Percentiles rank a stretch among this genome's conserved stretches.
Evolutionary conservation across 2,113 vertebrate genomes (phyloP).

Genomic region (Donacobius atricapilla): DNA sequence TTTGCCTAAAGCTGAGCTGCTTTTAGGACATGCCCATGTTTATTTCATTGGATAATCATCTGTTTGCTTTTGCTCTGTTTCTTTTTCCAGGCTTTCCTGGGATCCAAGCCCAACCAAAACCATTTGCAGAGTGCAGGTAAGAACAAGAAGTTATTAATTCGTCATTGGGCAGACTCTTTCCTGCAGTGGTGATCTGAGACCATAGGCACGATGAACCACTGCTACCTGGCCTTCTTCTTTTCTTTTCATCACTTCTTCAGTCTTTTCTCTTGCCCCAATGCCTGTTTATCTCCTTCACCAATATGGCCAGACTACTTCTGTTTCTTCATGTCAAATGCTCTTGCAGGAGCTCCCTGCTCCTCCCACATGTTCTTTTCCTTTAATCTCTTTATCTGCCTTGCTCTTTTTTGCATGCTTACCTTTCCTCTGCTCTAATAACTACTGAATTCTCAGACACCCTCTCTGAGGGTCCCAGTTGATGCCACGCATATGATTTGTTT

Average conservation of each 20-base stretch:
- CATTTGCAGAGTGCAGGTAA: conserved; percentile 70
- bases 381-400: background rate
- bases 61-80: conserved; percentile 36
- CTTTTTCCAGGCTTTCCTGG: conserved; percentile 60
- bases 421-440: background rate
- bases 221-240: background rate
- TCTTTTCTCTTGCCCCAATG: background rate
- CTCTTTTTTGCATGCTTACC: background rate
- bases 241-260: background rate
- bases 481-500: background rate
- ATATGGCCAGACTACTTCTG: background rate
- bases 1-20: conserved; percentile 23
- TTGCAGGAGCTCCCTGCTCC: background rate
- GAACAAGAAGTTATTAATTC: conserved; percentile 57
- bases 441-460: background rate
- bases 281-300: background rate
- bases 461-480: background rate
- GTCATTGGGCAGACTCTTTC: conserved; percentile 20
- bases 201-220: background rate
- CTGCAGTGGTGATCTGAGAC: conserved; percentile 4
- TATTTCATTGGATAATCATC: conserved; percentile 47
- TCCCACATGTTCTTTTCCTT: background rate
- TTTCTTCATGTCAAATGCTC: background rate
- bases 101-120: conserved; percentile 62
- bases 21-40: conserved; percentile 23